phyloP scores from a whole-genome alignment of 2,888 invertebrate genomes.

The Harpalus rufipes region DNA sequence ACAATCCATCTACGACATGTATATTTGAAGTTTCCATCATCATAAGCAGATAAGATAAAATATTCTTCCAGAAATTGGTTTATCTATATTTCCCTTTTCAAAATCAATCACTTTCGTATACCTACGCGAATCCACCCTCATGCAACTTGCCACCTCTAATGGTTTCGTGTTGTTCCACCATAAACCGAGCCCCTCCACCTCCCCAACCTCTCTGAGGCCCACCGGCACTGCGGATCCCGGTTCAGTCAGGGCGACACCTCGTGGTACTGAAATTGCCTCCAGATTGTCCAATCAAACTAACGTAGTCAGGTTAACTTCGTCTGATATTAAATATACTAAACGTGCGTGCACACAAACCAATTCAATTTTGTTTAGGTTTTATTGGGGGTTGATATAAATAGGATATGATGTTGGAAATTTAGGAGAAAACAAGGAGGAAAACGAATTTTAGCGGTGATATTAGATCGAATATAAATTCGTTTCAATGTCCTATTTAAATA shows the following conservation, averaged over 20 bases:
- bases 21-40: too few species aligned
- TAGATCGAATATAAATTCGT: too few species aligned
- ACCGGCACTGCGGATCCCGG: conserved; percentile 17
- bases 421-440: neutral
- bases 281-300: conserved; percentile 76
- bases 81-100: neutral
- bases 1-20: too few species aligned
- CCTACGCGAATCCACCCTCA: conserved; percentile 2
- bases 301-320: conserved; percentile 69
- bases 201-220: conserved; percentile 5
- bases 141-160: conserved; percentile 50
- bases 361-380: conserved; percentile 43
- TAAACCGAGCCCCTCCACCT: conserved; percentile 47
- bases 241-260: conserved; percentile 74
- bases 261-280: conserved; percentile 76
- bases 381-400: conserved; percentile 37
- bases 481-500: too few species aligned
- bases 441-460: too few species aligned
- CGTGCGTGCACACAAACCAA: conserved; percentile 56
- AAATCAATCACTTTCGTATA: conserved; percentile 6
- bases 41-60: neutral
- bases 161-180: conserved; percentile 59
- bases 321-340: conserved; percentile 64
- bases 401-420: neutral
- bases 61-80: neutral